Percentiles rank a stretch among this genome's conserved stretches.
phyloP scores from a whole-genome alignment of 2,888 invertebrate genomes.

The Theristus sp. region DNA sequence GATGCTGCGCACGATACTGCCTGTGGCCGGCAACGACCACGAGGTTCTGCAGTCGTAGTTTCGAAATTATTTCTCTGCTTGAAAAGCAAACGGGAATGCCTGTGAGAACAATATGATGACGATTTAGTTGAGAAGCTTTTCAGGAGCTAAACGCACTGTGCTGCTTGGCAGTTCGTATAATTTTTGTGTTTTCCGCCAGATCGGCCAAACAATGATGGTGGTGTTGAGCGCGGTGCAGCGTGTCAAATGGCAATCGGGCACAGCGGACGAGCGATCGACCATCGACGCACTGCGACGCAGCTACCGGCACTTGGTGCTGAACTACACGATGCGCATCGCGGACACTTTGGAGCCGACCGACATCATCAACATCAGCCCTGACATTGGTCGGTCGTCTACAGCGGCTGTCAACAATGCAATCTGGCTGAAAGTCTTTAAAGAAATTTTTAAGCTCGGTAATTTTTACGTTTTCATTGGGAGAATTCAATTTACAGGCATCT shows the following conservation, averaged over 20 bases:
- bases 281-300: not conserved
- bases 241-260: not conserved
- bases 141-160: no score
- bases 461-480: no score
- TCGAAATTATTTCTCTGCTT: no score
- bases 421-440: no score
- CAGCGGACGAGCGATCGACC: not conserved
- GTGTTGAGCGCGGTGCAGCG: not conserved
- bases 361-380: not conserved
- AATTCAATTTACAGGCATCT: not conserved
- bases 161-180: no score
- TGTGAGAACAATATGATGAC: no score
- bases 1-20: not conserved
- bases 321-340: not conserved
- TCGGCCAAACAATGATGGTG: not conserved
- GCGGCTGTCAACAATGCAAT: no score
- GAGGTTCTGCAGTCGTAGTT: no score
- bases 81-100: no score
- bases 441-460: no score
- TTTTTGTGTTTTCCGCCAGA: no score
- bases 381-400: not conserved
- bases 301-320: not conserved
- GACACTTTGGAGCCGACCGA: not conserved
- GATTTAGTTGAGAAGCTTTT: no score
- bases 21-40: not conserved